These are phyloP conservation scores for Fregetta grallaria DNA, from an alignment of 2,113 vertebrate genomes.

Conservation along the genomic window DNA sequence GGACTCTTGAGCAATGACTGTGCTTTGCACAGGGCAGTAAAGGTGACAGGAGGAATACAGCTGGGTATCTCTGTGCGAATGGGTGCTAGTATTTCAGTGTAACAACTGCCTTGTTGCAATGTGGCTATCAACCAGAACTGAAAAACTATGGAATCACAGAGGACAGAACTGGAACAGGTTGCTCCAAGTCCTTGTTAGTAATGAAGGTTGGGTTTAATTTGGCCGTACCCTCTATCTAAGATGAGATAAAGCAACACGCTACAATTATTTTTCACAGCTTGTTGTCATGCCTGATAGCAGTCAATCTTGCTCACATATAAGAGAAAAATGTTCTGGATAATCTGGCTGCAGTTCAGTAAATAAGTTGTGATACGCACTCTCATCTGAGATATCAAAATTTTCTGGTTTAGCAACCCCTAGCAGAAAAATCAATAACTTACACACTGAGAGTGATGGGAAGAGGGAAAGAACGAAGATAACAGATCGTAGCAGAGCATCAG, in stretches of 20 bases:
- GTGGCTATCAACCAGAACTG: neutral
- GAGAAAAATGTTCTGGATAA: neutral
- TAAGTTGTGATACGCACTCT: neutral
- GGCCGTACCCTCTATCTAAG: neutral
- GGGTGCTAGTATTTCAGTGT: rapidly evolving
- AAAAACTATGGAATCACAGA: neutral
- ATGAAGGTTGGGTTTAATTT: neutral
- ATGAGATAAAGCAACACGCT: neutral
- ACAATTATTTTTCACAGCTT: neutral
- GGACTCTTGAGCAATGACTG: neutral
- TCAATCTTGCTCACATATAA: neutral
- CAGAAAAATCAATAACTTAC: conserved; percentile 10
- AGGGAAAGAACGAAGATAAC: neutral
- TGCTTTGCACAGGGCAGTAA: neutral
- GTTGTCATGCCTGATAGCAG: neutral
- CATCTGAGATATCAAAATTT: neutral
- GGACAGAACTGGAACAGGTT: neutral
- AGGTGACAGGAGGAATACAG: rapidly evolving
- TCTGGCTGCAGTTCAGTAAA: neutral
- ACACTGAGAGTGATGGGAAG: neutral
- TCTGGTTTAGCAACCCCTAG: neutral
- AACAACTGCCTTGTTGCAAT: neutral
- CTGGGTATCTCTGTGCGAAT: neutral
- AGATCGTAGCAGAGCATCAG: neutral
- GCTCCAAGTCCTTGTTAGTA: neutral